phyloP scores from a whole-genome alignment of 2,797 vertebrate genomes.

The Pangasius larnaudii region DNA sequence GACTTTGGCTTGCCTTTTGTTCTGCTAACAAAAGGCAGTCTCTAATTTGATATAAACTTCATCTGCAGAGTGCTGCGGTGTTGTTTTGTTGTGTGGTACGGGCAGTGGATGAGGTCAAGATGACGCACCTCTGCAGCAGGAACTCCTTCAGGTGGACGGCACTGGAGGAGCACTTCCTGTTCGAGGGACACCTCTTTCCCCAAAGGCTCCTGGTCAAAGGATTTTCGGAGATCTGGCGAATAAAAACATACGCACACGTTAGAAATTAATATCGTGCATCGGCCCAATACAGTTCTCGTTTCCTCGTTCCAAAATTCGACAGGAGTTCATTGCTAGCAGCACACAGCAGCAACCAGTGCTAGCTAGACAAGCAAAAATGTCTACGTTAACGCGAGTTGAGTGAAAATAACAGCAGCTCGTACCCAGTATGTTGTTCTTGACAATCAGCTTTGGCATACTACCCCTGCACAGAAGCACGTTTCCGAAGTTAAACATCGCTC shows the following conservation, averaged over 20 bases:
- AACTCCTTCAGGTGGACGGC: constrained; percentile 96
- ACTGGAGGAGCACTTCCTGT: constrained; percentile 97
- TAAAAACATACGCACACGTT: constrained; percentile 26
- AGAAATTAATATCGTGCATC: background rate
- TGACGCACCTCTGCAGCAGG: constrained; percentile 89
- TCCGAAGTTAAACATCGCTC: background rate
- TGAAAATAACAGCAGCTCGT: background rate
- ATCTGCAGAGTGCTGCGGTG: constrained; percentile 60
- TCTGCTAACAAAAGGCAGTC: constrained; percentile 68
- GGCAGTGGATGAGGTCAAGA: background rate
- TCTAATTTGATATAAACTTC: constrained; percentile 71
- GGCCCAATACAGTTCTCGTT: background rate
- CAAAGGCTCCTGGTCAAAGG: constrained; percentile 96
- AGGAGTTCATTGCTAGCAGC: no score
- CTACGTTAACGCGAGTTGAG: background rate
- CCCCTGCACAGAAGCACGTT: no score
- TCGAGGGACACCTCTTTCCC: constrained; percentile 96
- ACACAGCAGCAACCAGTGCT: background rate
- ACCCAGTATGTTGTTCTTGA: background rate
- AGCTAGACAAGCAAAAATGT: background rate
- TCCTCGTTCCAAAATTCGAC: no score
- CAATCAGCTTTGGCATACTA: background rate
- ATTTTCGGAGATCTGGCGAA: constrained; percentile 89
- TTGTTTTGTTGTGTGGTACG: background rate
- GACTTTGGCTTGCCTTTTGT: constrained; percentile 66